A percentile compares a stretch with the other conserved stretches of the same genome.
Evolutionary conservation across 1,140 invertebrate genomes (phyloP).

Genomic region (Bombyx mori): ASM3026992v2 NC_085110.1:742501-743000

Average conservation of each 20-base stretch:
- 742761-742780: slow-evolving; percentile 41
- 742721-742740: slow-evolving; percentile 40
- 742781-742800: slow-evolving; percentile 44
- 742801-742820: slow-evolving; percentile 38
- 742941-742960: no score
- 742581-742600: no score
- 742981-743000: no score
- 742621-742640: no score
- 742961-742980: no score
- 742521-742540: no score
- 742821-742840: slow-evolving; percentile 24
- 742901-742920: slow-evolving; percentile 37
- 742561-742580: no score
- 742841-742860: slow-evolving; percentile 50
- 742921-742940: no score
- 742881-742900: slow-evolving; percentile 34
- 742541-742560: no score
- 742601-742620: no score
- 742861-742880: slow-evolving; percentile 26
- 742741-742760: slow-evolving; percentile 24
- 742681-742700: slow-evolving; percentile 32
- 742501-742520: no score
- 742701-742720: slow-evolving; percentile 33
- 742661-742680: slow-evolving; percentile 47
- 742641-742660: no score